A percentile compares a stretch with the other conserved stretches of the same genome.
phyloP scores from a whole-genome alignment of 2,113 vertebrate genomes.

The Sylvilagus bachmani region DNA sequence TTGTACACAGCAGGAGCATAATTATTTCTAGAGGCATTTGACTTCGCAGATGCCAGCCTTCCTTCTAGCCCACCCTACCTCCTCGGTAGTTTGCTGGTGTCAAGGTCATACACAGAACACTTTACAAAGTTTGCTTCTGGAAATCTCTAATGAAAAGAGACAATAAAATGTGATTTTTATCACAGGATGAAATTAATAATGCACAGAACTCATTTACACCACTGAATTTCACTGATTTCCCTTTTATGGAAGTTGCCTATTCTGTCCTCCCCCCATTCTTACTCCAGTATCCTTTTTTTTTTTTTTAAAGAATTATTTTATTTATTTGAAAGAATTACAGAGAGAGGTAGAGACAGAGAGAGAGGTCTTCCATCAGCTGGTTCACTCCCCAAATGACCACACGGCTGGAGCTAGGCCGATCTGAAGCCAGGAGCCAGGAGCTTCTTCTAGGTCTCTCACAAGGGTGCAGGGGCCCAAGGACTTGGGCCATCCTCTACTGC shows the following conservation, averaged over 20 bases:
- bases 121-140: not conserved
- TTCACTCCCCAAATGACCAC: too few species aligned
- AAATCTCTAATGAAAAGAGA: not conserved
- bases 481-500: too few species aligned
- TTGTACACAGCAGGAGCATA: not conserved
- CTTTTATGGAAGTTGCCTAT: not conserved
- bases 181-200: not conserved
- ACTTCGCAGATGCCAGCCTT: not conserved
- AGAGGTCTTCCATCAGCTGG: too few species aligned
- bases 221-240: not conserved
- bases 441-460: too few species aligned
- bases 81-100: rapidly evolving
- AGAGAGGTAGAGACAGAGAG: too few species aligned
- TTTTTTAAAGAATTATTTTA: too few species aligned
- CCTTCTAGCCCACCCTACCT: not conserved
- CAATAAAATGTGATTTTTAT: not conserved
- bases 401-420: too few species aligned
- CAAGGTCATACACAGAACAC: not conserved
- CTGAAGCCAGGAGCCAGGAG: too few species aligned
- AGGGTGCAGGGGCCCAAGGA: too few species aligned
- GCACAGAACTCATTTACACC: rapidly evolving
- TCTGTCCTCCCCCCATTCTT: not conserved
- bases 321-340: too few species aligned
- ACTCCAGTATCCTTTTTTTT: not conserved
- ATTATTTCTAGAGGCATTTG: not conserved